Base-by-base conservation (phyloP, 1,140 invertebrate genomes). In the Pseudoatta argentina region DNA sequence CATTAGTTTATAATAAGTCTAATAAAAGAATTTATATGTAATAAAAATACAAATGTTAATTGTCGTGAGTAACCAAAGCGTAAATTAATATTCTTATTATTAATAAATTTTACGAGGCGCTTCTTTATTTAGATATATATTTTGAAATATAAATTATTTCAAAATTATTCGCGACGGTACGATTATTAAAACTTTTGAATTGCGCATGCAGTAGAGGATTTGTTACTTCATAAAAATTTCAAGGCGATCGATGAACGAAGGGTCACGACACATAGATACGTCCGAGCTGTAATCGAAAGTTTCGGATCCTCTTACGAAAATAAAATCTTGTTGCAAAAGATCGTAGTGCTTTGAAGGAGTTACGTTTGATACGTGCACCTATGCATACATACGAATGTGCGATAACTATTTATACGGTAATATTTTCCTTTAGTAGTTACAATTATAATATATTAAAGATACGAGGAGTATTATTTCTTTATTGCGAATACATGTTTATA, bases 231-330 rank as follows among this genome's bases (percentile, higher is more conserved):
- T 89, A 76, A 83, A 87, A 86, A 77, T 89, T 89, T 66, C 87
- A 89, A 55, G 61, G 4, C 85, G 24, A 83, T 83, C 85, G 88
- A 89, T 87, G 88, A 81, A 79, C 44, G 72, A 75, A 63, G 30
- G 73, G 67, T 85, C 77, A 75, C 64, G 71, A 76, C 39, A 51
- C 76, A 86, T 64, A 59, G 63, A 77, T 48, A 63, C 64, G 59
- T 87, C 76, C 71, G 34, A 51, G 44, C 44, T 34, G 21, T 55
- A 64, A 75, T 51, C 69, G 30, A 27, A 69, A 64, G 67, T 88
- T 86, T 88, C 34, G 71, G 72, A 89, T 76, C 88, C 76, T 89
- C 86, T 89, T 90, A 89, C 44, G 86, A 79, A 79, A 77, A 78
- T 87, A 90, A 89, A 89, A 88, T 85, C 67, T 57, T 53, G 73